Percentiles rank a stretch among this genome's conserved stretches.
Evolutionary conservation across 2,888 invertebrate genomes (phyloP).

Genomic region (Nyleta sp.): DNA sequence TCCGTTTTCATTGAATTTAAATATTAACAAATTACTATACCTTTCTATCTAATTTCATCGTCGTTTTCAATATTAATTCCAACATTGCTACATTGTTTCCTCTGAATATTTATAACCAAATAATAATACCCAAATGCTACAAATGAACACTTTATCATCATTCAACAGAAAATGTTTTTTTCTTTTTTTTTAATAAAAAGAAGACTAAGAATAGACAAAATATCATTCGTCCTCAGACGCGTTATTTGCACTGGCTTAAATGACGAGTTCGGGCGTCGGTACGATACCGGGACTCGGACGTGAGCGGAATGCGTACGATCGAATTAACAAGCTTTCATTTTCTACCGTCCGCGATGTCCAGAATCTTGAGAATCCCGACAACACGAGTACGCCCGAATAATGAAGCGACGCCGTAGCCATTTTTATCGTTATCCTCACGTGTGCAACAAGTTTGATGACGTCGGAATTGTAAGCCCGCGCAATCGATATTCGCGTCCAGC

Average conservation of each 20-base stretch:
- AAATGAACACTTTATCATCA: no score
- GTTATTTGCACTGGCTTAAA: slow-evolving; percentile 34
- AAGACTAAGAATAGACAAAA: no score
- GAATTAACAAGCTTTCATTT: slow-evolving; percentile 52
- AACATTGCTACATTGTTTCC: no score
- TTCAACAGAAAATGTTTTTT: no score
- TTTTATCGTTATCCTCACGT: slow-evolving; percentile 22
- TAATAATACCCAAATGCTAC: no score
- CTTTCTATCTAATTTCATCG: no score
- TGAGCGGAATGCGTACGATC: slow-evolving; percentile 39
- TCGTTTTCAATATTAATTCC: no score
- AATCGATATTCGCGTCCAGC: no score
- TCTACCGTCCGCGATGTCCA: slow-evolving; percentile 11
- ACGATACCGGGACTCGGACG: slow-evolving; percentile 24
- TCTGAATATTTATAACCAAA: no score
- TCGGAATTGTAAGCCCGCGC: background rate
- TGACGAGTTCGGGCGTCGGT: slow-evolving; percentile 34
- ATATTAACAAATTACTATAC: no score
- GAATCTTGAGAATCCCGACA: slow-evolving; percentile 32
- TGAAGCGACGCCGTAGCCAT: slow-evolving; percentile 4
- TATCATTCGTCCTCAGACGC: background rate
- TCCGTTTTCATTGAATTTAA: no score
- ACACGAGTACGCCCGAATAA: slow-evolving; percentile 13
- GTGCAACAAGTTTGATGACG: slow-evolving; percentile 44
- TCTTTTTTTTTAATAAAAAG: no score